phyloP scores from a whole-genome alignment of 2,113 vertebrate species.

The Rhea pennata region DNA sequence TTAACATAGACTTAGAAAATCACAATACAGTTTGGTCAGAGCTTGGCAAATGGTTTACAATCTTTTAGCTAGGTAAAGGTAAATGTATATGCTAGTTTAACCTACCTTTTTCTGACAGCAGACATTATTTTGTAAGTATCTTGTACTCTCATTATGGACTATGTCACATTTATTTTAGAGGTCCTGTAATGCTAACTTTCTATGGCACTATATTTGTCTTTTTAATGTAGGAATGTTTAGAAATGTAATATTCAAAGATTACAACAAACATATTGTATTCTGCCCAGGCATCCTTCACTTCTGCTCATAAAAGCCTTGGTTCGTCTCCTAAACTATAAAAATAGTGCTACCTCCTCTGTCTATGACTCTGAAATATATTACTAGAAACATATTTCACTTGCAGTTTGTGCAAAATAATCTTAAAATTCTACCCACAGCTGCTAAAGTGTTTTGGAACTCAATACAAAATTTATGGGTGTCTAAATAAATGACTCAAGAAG shows the following conservation, averaged over 20 bases:
- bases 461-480: background rate
- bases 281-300: background rate
- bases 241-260: constrained; percentile 26
- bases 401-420: background rate
- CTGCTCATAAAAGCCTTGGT: constrained; percentile 15
- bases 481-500: constrained; percentile 28
- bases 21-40: background rate
- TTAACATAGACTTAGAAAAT: background rate
- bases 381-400: constrained; percentile 26
- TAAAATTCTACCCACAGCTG: background rate
- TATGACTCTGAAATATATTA: constrained; percentile 24
- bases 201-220: background rate
- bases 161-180: background rate
- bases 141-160: background rate
- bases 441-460: background rate
- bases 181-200: background rate
- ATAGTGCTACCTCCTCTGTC: background rate
- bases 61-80: background rate
- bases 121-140: constrained; percentile 6
- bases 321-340: constrained; percentile 25
- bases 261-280: background rate
- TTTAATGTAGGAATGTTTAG: background rate
- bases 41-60: background rate
- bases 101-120: background rate
- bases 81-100: background rate